Conservation (phyloP, 2,113 vertebrate genomes). For the Tychaedon coryphoeus region DNA sequence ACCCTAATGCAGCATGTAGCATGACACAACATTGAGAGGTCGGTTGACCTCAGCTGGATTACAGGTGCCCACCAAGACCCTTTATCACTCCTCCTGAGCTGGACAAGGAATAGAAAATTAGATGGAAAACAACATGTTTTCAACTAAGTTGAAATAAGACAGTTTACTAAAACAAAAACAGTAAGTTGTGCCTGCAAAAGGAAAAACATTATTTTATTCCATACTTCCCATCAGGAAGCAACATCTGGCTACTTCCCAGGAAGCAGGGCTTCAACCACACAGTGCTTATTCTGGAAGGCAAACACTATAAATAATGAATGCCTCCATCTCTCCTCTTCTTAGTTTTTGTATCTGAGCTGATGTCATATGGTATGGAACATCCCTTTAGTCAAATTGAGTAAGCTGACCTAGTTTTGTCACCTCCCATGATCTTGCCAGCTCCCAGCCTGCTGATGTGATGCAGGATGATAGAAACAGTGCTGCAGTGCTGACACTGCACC, state of each 20-base stretch:
- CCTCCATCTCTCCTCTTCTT: background rate
- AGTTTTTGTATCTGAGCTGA: background rate
- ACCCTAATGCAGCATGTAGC: background rate
- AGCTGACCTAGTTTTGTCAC: background rate
- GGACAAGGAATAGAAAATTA: background rate
- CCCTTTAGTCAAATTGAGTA: background rate
- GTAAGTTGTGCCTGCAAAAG: fast-evolving
- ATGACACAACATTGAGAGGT: background rate
- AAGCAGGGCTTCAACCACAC: background rate
- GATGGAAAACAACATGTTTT: background rate
- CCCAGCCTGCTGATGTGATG: background rate
- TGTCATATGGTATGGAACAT: background rate
- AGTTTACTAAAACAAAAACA: background rate
- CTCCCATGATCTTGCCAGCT: background rate
- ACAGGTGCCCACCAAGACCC: background rate
- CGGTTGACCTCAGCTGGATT: background rate
- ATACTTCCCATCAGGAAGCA: background rate
- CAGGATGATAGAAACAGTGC: no score
- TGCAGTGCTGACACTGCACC: no score
- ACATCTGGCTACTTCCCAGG: background rate
- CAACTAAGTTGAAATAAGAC: background rate
- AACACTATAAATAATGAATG: background rate
- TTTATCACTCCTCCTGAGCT: background rate
- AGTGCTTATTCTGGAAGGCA: background rate
- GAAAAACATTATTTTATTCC: background rate